Percentiles rank a stretch among this genome's conserved stretches.
phyloP scores from a whole-genome alignment of 2,113 vertebrate species.

The Gila orcuttii region DNA sequence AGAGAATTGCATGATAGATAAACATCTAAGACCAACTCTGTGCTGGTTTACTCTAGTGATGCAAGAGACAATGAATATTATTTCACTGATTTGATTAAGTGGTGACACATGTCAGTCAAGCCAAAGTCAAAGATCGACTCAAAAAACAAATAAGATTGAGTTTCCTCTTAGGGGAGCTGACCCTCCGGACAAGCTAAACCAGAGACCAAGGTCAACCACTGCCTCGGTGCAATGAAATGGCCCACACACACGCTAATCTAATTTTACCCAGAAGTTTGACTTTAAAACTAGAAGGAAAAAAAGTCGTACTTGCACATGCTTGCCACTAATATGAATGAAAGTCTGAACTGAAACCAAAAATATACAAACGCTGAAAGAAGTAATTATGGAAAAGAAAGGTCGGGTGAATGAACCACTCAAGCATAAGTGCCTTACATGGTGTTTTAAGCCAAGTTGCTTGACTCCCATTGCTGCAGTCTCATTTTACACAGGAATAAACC shows the following conservation, averaged over 20 bases:
- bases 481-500: constrained; percentile 70
- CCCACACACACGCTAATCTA: constrained; percentile 35
- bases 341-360: constrained; percentile 38
- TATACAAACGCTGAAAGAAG: constrained; percentile 40
- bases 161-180: constrained; percentile 66
- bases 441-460: constrained; percentile 63
- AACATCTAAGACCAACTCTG: constrained; percentile 49
- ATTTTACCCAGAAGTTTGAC: constrained; percentile 12
- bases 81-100: constrained; percentile 66
- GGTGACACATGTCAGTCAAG: constrained; percentile 72
- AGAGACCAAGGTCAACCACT: constrained; percentile 59
- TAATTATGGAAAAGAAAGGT: constrained; percentile 17
- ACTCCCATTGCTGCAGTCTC: constrained; percentile 68
- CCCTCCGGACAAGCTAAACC: constrained; percentile 58
- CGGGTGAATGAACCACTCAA: constrained; percentile 1
- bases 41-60: constrained; percentile 34
- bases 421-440: constrained; percentile 13
- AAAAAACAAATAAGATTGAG: constrained; percentile 72
- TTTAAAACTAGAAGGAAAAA: background rate
- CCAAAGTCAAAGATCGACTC: constrained; percentile 67
- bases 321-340: constrained; percentile 37
- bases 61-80: constrained; percentile 51
- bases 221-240: constrained; percentile 62
- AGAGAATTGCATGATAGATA: constrained; percentile 38
- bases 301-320: background rate